Percentiles rank a stretch among this genome's conserved stretches.
These are phyloP conservation scores for Nasonia oneida DNA, from an alignment of 2,888 invertebrate species.

Conservation along the genomic window DNA sequence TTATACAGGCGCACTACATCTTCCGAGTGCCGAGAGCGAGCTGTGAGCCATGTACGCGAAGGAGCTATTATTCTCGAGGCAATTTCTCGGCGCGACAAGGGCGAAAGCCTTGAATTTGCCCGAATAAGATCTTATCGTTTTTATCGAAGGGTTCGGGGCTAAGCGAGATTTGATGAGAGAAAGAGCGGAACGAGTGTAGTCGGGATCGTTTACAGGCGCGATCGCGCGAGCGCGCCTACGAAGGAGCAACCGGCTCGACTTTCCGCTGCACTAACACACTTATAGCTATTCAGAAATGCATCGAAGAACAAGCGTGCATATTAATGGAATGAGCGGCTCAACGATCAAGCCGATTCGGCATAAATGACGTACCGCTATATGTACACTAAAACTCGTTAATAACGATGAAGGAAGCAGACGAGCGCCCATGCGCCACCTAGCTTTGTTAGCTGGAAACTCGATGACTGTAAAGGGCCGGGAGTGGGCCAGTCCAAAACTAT, in stretches of 20 bases:
- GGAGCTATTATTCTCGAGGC: conserved; percentile 58
- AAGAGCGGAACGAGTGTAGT: conserved; percentile 64
- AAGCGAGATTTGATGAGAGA: conserved; percentile 71
- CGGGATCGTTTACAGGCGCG: conserved; percentile 66
- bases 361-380: no score
- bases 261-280: not conserved
- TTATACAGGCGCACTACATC: conserved; percentile 41
- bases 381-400: no score
- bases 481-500: no score
- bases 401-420: no score
- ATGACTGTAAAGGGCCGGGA: no score
- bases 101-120: conserved; percentile 70
- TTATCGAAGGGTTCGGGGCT: conserved; percentile 66
- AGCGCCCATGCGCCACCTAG: no score
- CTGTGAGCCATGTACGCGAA: conserved; percentile 20
- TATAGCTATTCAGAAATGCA: no score
- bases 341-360: no score
- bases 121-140: conserved; percentile 67
- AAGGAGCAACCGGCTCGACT: conserved; percentile 22
- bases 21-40: not conserved
- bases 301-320: no score
- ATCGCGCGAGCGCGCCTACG: conserved; percentile 49
- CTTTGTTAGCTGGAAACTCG: no score
- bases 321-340: no score
- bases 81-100: conserved; percentile 61